phyloP scores from a whole-genome alignment of 2,113 vertebrate genomes.

The Protobothrops mucrosquamatus region DNA sequence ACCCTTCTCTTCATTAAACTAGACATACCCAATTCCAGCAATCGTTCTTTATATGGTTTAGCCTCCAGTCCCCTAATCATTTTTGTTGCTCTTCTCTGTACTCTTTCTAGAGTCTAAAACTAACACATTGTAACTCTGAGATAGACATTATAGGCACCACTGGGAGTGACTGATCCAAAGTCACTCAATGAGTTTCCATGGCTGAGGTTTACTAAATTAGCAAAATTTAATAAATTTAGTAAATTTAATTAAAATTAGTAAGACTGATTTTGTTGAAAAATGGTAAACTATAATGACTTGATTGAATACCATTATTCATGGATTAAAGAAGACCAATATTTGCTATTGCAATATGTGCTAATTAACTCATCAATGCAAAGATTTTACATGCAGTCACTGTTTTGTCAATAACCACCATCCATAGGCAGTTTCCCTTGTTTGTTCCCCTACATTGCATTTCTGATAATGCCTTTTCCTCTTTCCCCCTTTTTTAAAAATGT shows the following conservation, averaged over 20 bases:
- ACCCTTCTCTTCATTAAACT: no score
- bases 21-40: no score
- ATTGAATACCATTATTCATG: background rate
- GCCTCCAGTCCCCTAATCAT: no score
- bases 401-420: background rate
- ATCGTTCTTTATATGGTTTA: no score
- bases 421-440: background rate
- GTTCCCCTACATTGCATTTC: background rate
- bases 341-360: background rate
- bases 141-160: no score
- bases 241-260: background rate
- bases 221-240: background rate
- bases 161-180: background rate
- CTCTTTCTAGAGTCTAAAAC: no score
- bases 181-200: background rate
- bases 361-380: background rate
- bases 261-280: background rate
- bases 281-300: background rate
- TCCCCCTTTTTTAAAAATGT: background rate
- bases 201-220: background rate
- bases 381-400: background rate
- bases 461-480: background rate
- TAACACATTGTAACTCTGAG: no score
- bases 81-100: no score
- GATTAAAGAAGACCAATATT: background rate